phyloP scores from a whole-genome alignment of 2,888 invertebrate genomes.

The Caenorhabditis angaria region DNA sequence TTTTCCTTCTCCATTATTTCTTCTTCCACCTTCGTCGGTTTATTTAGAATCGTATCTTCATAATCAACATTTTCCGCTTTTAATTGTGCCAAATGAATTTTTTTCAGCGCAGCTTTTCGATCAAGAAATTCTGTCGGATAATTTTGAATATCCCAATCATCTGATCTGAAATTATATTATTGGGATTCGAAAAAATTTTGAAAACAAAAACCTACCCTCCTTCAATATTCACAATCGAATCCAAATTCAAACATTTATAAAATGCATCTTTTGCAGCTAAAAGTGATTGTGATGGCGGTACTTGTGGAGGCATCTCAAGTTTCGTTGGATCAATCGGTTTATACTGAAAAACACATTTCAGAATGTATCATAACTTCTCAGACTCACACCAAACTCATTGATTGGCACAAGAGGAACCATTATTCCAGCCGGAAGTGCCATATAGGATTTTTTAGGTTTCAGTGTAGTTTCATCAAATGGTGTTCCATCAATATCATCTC shows the following conservation, averaged over 20 bases:
- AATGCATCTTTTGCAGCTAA: constrained; percentile 94
- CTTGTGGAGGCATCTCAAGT: constrained; percentile 91
- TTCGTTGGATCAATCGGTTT: constrained; percentile 87
- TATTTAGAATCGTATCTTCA: constrained; percentile 56
- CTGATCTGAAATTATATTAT: constrained; percentile 19
- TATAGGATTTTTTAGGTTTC: constrained; percentile 40
- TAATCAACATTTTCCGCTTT: constrained; percentile 23
- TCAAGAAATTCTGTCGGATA: constrained; percentile 83
- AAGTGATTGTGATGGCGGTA: constrained; percentile 90
- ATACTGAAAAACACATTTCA: constrained; percentile 77
- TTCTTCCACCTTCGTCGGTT: constrained; percentile 20
- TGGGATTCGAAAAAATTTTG: not conserved
- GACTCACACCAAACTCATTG: constrained; percentile 80
- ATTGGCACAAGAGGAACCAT: constrained; percentile 96
- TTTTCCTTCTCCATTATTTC: constrained; percentile 35
- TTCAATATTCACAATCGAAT: constrained; percentile 47
- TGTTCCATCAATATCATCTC: constrained; percentile 53
- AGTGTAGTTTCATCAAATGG: constrained; percentile 48
- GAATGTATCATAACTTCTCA: not conserved
- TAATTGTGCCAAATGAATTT: constrained; percentile 31
- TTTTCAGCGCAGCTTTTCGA: constrained; percentile 79
- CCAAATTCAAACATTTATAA: constrained; percentile 82
- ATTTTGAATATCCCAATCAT: constrained; percentile 16
- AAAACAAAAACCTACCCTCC: constrained; percentile 15
- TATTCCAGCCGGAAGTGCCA: constrained; percentile 91